A percentile compares a stretch with the other conserved stretches of the same genome.
These are phyloP conservation scores for Meriones psammophilus DNA, from an alignment of 2,797 vertebrate genomes.

Conservation along the genomic window DNA sequence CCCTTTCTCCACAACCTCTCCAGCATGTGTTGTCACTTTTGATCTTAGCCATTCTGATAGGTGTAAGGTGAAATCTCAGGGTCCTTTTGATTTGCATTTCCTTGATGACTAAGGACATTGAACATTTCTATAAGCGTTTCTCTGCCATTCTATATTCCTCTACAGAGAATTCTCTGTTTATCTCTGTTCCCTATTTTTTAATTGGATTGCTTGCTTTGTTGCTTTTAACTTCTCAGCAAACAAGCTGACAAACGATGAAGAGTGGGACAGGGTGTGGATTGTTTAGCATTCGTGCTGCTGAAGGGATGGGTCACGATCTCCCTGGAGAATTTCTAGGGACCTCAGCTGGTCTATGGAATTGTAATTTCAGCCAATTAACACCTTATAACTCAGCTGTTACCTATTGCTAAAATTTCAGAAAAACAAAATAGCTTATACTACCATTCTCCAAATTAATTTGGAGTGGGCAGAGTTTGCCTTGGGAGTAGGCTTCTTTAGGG, in stretches of 20 bases:
- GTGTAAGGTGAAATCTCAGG: no score
- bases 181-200: no score
- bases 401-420: not conserved
- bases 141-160: no score
- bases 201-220: no score
- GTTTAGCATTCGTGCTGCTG: not conserved
- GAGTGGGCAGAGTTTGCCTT: not conserved
- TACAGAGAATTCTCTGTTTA: no score
- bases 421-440: not conserved
- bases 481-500: not conserved
- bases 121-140: no score
- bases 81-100: no score
- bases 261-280: not conserved
- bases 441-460: slow-evolving; percentile 7
- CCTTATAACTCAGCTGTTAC: not conserved
- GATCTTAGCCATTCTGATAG: no score
- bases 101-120: no score
- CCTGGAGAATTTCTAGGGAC: not conserved
- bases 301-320: not conserved
- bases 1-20: no score
- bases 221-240: no score
- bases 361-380: not conserved
- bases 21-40: no score
- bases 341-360: not conserved
- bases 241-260: not conserved